Base-by-base conservation (phyloP, 2,888 invertebrate genomes). In the Phengaris arion region DNA sequence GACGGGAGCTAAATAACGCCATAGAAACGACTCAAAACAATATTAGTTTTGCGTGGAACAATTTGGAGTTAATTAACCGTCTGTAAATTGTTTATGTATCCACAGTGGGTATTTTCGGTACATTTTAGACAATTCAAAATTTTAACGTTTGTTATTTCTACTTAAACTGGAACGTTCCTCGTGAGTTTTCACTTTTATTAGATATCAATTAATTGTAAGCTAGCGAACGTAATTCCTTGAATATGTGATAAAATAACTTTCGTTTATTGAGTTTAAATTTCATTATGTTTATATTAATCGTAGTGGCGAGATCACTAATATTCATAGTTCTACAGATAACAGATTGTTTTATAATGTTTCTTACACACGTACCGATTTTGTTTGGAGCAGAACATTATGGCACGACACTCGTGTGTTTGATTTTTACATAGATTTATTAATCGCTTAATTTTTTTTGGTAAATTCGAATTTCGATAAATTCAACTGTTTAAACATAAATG, bases 61-160 rank as follows among this genome's bases (percentile, higher is more conserved):
- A 84, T 88, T 88, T 89, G 88, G 86, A 54, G 35, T 88, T 84
- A 86, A 82, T 86, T 81, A 84, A 87, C 85, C 1, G 52, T 81
- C 80, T 74, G 52, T n/a, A 70, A 46, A 78, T 12, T 52, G 52
- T 52, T 52, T 52, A 52, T 12, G 52, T 52, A 52, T 10, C 52
- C 7, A 22, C 15, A 59, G 10, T 5, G 12, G 52, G 35, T 59
- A 5, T 59, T 69, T 70, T 70, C 72, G 51, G n/a, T 68, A 8
- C 6, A 35, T 35, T 4, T 35, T 12, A 12, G 13, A 6, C 1
- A 8, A n/a, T 13, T 54, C 35, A 48, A 46, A 72, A 52, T 54
- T 54, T 35, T 35, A 4, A 52, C 13, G 35, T 2, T 64, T 59
- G 59, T 59, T 45, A 64, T 64, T 64, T 64, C 59, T 64, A 15